phyloP scores from a whole-genome alignment of 1,140 invertebrate species.

The Aphelinus atriplicis region DNA sequence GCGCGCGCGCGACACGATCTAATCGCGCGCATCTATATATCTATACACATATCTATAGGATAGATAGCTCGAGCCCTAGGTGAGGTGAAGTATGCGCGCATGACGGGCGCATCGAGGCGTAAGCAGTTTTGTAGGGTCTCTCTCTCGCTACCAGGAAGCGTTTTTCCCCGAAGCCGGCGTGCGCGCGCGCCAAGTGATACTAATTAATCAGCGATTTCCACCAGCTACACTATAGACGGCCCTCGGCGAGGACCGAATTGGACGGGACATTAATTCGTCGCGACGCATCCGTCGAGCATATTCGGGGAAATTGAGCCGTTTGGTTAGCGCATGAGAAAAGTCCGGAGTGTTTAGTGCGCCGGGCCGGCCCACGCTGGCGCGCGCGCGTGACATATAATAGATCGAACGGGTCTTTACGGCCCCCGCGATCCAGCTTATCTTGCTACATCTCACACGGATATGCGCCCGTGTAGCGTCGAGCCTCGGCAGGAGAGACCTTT shows the following conservation, averaged over 20 bases:
- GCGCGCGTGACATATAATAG: constrained; percentile 21
- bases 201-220: constrained; percentile 44
- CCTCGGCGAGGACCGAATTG: background rate
- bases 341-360: no score
- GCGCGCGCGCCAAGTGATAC: background rate
- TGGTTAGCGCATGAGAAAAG: constrained; percentile 8
- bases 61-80: background rate
- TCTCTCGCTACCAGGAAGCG: constrained; percentile 1
- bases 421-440: no score
- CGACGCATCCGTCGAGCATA: constrained; percentile 42
- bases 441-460: no score
- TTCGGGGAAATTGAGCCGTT: constrained; percentile 44
- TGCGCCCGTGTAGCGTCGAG: no score
- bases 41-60: background rate
- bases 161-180: constrained; percentile 18
- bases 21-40: background rate
- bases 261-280: constrained; percentile 46
- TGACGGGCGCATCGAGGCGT: background rate
- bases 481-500: no score
- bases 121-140: background rate
- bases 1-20: constrained; percentile 6
- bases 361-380: background rate
- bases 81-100: no score
- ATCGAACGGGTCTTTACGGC: no score
- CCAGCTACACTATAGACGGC: constrained; percentile 27